A percentile compares a stretch with the other conserved stretches of the same genome.
These are phyloP conservation scores for Tachysurus fulvidraco DNA, from an alignment of 2,113 vertebrate genomes.

Conservation along the genomic window DNA sequence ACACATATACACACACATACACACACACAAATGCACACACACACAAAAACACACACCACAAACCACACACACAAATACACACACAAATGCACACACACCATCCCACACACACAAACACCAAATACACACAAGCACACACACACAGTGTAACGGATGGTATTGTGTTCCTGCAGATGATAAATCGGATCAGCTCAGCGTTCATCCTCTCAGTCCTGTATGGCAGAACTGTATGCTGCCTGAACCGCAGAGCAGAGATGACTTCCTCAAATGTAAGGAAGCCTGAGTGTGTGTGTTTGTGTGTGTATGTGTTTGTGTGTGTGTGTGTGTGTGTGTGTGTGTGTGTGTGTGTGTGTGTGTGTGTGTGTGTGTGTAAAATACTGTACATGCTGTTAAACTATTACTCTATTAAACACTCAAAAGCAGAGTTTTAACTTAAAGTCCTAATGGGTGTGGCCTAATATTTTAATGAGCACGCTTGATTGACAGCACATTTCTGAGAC, in stretches of 20 bases:
- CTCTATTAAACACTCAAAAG: too few species aligned
- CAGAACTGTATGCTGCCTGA: conserved; percentile 60
- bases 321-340: conserved; percentile 3
- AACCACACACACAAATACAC: not conserved
- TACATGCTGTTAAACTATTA: too few species aligned
- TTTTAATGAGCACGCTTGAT: not conserved
- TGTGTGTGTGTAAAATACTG: not conserved
- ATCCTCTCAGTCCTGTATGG: conserved; percentile 55
- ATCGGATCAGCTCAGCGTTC: conserved; percentile 71
- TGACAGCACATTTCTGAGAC: not conserved
- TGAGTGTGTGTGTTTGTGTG: not conserved
- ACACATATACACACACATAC: not conserved
- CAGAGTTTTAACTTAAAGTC: not conserved
- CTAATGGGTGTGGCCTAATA: not conserved
- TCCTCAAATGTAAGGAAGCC: conserved; percentile 73
- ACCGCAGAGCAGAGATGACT: conserved; percentile 65
- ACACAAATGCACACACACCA: not conserved
- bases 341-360: not conserved
- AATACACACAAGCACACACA: not conserved
- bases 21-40: not conserved
- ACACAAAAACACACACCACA: not conserved
- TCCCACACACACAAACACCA: not conserved
- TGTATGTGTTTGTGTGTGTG: not conserved
- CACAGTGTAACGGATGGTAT: not conserved
- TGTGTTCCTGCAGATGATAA: conserved; percentile 68